Evolutionary conservation across 1,140 invertebrate genomes (phyloP), one percentile per base, ranked within the genome.

Genomic region (Drosophila lini): DNA sequence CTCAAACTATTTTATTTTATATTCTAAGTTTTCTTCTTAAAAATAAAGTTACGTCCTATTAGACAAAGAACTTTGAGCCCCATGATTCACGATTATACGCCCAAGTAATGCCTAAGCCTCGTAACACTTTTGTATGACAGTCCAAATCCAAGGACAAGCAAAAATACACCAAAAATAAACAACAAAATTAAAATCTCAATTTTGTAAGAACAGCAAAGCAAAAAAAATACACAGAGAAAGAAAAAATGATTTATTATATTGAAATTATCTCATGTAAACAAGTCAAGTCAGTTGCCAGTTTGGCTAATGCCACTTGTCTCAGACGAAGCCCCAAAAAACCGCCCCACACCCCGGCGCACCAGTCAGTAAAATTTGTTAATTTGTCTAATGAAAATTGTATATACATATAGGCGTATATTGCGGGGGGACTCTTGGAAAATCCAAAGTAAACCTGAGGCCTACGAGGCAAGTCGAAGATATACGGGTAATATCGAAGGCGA

Each of bases 261-360:
- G 74, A 86, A 88, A 91, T 91, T 91, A 91, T 91, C 88, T 91
- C 80, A 67, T 91, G 88, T 91, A 91, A 91, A 91, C 88, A 91
- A 91, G 88, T 91, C 88, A 88, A 85, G 73, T 67, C 61, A 67
- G 65, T 82, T 91, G 89, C 68, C 83, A 83, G 71, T 71, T 77
- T 60, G 58, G 74, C 89, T 91, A 91, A 91, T 91, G 80, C 88
- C 80, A 81, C 82, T 88, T 91, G 86, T 90, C 82, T 50, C 79
- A 59, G 40, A 19, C 58, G 42, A 57, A 48, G 44, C 48, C 36
- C 38, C 55, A 31, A 55, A 19, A 65, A 42, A 64, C 44, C 53
- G 36, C 32, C 50, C 42, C 62, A 16, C 63, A 48, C 44, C 36
- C 36, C 38, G 13, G 41, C 10, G 67, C 31, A 71, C 32, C 71